Percentiles rank a stretch among this genome's conserved stretches.
Conservation (phyloP, 2,797 vertebrate species). For the Glossophaga mutica region DNA sequence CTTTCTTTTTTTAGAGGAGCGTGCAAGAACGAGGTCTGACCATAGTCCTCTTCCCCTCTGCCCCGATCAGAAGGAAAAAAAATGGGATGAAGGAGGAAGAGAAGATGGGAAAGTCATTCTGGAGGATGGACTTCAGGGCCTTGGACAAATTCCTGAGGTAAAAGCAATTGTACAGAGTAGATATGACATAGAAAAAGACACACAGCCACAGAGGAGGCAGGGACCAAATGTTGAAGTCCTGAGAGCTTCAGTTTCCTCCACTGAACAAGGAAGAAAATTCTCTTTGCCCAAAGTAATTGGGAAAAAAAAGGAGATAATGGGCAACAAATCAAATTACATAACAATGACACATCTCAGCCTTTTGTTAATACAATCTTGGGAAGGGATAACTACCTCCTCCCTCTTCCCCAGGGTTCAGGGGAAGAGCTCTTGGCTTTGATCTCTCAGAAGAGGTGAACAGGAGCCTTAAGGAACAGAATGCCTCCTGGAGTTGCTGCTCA, state of each 20-base stretch:
- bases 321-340: constrained; percentile 48
- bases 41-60: neutral
- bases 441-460: neutral
- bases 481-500: neutral
- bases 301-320: constrained; percentile 43
- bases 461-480: neutral
- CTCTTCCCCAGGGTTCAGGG: neutral
- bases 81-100: neutral
- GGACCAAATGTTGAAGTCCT: neutral
- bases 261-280: constrained; percentile 36
- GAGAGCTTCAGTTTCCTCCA: neutral
- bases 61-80: neutral
- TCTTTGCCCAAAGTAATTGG: neutral
- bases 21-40: neutral
- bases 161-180: neutral
- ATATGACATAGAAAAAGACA: neutral
- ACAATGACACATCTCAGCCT: neutral
- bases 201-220: neutral
- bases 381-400: neutral
- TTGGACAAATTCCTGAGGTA: neutral
- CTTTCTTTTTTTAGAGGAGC: constrained; percentile 10
- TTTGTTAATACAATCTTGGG: neutral
- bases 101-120: neutral
- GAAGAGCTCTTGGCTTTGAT: neutral
- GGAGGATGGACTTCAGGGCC: neutral